phyloP scores from a whole-genome alignment of 1,140 invertebrate species.

The Sminthurinus signatus region DNA sequence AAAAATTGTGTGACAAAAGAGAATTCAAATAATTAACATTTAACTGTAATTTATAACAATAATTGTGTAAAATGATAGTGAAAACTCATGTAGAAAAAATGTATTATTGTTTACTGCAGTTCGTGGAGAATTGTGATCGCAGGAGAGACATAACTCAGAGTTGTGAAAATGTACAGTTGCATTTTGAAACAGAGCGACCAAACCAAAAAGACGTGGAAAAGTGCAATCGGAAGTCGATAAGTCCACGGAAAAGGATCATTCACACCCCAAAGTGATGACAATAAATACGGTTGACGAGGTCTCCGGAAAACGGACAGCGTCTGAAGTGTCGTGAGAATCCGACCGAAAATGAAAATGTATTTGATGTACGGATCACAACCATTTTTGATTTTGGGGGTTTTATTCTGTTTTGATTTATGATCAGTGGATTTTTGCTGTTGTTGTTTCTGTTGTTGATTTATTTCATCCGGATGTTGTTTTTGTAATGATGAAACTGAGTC shows the following conservation, averaged over 20 bases:
- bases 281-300: not conserved
- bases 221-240: not conserved
- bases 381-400: not conserved
- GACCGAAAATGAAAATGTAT: not conserved
- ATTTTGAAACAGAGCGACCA: slow-evolving; percentile 5
- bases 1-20: too few species aligned
- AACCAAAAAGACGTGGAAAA: not conserved
- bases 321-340: not conserved
- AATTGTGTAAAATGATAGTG: too few species aligned
- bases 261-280: not conserved
- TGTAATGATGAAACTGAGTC: too few species aligned
- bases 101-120: too few species aligned
- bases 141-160: not conserved
- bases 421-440: not conserved
- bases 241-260: not conserved
- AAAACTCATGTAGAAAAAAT: too few species aligned
- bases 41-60: too few species aligned
- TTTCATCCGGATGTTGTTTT: not conserved
- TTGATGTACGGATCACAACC: not conserved
- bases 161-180: not conserved
- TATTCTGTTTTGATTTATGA: not conserved
- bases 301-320: not conserved
- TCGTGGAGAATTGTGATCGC: not conserved
- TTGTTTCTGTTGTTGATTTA: not conserved
- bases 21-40: too few species aligned